phyloP scores from a whole-genome alignment of 2,113 vertebrate genomes.

The Lepisosteus oculatus region DNA sequence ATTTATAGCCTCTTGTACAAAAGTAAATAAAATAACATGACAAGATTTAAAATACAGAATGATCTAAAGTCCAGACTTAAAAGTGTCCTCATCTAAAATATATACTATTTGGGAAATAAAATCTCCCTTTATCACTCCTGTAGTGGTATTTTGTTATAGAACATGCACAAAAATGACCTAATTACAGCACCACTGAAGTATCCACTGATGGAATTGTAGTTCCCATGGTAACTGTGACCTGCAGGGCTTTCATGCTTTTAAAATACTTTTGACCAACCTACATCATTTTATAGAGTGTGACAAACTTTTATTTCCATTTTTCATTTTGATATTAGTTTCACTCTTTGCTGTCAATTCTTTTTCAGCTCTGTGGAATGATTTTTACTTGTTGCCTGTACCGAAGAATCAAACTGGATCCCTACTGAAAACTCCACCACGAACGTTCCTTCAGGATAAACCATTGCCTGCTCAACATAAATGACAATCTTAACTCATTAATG shows the following conservation, averaged over 20 bases:
- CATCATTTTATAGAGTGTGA: conserved; percentile 41
- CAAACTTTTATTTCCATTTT: conserved; percentile 26
- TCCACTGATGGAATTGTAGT: conserved; percentile 32
- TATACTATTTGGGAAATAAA: no score
- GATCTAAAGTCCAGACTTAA: no score
- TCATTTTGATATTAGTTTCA: conserved; percentile 44
- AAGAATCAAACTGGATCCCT: conserved; percentile 17
- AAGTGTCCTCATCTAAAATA: no score
- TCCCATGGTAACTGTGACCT: conserved; percentile 54
- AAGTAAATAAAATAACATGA: not conserved
- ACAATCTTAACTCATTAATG: no score
- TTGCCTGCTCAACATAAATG: not conserved
- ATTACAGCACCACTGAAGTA: conserved; percentile 39
- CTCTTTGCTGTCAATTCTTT: conserved; percentile 27
- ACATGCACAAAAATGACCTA: conserved; percentile 20
- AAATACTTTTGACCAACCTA: conserved; percentile 37
- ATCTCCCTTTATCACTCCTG: not conserved
- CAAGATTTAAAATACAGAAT: not conserved
- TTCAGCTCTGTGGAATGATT: conserved; percentile 29
- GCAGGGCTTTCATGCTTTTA: conserved; percentile 40
- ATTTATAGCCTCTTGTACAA: no score
- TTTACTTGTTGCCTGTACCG: conserved; percentile 29
- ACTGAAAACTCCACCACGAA: conserved; percentile 10
- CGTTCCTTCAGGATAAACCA: conserved; percentile 12
- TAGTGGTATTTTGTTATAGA: no score